These are phyloP conservation scores for Diglossa cyanea DNA, from an alignment of 2,797 vertebrate genomes.

Conservation along the genomic window DNA sequence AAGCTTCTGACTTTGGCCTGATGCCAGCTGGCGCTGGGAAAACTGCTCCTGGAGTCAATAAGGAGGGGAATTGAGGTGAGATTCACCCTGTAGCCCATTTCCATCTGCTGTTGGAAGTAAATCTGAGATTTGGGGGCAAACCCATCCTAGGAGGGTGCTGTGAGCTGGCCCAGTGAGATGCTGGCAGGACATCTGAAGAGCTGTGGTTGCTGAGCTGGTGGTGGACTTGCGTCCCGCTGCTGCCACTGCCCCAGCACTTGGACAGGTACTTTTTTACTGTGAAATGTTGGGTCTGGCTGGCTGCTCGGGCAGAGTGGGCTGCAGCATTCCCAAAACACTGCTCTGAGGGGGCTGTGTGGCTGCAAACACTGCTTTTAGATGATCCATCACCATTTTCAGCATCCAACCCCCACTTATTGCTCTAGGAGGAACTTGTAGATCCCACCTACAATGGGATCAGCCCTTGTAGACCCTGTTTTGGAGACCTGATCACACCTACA, in stretches of 20 bases:
- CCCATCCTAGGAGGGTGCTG: background rate
- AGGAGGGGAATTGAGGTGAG: background rate
- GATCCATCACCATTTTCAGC: background rate
- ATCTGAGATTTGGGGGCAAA: background rate
- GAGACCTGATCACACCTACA: too few relatives aligned
- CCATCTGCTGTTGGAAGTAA: background rate
- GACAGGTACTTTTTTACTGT: background rate
- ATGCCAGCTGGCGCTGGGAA: background rate
- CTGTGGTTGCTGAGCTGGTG: background rate
- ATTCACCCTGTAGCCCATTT: background rate
- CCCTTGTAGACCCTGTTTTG: background rate
- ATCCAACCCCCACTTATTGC: fast-evolving
- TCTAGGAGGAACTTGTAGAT: background rate
- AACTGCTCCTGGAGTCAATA: background rate
- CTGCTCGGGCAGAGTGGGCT: fast-evolving
- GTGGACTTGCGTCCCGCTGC: background rate
- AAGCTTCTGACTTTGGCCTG: background rate
- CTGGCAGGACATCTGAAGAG: background rate
- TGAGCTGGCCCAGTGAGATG: background rate
- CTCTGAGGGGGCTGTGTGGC: fast-evolving
- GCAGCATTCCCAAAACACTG: fast-evolving
- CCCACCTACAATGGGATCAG: background rate
- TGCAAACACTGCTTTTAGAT: background rate
- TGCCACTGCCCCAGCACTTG: background rate
- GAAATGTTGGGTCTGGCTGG: background rate